Evolutionary conservation across 2,888 invertebrate species (phyloP).

Genomic region (Limnephilus rhombicus): DNA sequence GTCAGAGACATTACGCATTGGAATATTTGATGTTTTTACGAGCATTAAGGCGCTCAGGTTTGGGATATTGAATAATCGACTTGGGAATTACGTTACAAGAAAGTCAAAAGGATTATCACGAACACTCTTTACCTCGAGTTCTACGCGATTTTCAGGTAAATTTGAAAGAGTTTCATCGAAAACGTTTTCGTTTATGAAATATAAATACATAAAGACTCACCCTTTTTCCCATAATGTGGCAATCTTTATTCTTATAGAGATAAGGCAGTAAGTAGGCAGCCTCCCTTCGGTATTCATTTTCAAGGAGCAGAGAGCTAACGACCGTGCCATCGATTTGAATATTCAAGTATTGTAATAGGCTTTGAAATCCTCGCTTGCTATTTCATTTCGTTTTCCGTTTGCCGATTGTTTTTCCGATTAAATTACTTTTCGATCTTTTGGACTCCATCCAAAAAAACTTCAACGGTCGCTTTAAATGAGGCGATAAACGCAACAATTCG

Average conservation of each 20-base stretch:
- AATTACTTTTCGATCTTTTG: slow-evolving; percentile 21
- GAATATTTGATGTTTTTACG: background rate
- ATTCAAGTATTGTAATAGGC: slow-evolving; percentile 26
- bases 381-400: slow-evolving; percentile 35
- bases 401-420: slow-evolving; percentile 34
- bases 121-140: background rate
- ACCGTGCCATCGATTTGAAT: slow-evolving; percentile 17
- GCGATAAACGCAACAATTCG: background rate
- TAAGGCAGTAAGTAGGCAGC: background rate
- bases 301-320: background rate
- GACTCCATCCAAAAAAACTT: background rate
- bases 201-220: background rate
- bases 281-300: background rate
- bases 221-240: background rate
- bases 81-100: background rate
- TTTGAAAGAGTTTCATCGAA: background rate
- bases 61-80: background rate
- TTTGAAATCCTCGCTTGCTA: slow-evolving; percentile 28
- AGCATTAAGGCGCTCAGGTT: background rate
- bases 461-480: background rate
- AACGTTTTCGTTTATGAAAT: background rate
- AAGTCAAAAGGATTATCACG: background rate
- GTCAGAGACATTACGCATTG: background rate
- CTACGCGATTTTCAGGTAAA: background rate
- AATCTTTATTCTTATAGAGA: slow-evolving; percentile 11